Evolutionary conservation across 2,888 invertebrate species (phyloP).

Genomic region (Nymphalis polychloros): DNA sequence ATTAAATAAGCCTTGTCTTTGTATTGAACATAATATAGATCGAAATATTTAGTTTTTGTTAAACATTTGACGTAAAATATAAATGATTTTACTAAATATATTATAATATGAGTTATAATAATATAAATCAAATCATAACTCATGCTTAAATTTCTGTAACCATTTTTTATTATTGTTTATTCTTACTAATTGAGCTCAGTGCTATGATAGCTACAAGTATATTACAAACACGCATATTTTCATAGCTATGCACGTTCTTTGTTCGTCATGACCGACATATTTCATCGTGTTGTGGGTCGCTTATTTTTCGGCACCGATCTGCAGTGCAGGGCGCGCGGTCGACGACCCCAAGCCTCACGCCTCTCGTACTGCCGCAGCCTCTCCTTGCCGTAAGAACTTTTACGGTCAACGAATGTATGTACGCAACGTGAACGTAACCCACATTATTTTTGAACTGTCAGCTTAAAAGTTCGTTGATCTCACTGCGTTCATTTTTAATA

Average conservation of each 20-base stretch:
- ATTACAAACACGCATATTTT: conserved; percentile 21
- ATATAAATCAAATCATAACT: not conserved
- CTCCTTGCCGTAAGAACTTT: conserved; percentile 75
- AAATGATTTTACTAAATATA: not conserved
- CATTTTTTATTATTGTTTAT: not conserved
- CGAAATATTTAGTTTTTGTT: no score
- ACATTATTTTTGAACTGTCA: conserved; percentile 82
- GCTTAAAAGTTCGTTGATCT: conserved; percentile 77
- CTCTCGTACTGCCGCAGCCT: conserved; percentile 47
- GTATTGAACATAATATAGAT: no score
- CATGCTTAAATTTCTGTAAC: not conserved
- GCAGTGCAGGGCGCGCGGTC: conserved; percentile 68
- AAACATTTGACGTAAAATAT: no score
- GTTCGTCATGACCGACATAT: conserved; percentile 74
- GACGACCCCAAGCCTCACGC: conserved; percentile 50
- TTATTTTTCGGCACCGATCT: conserved; percentile 77
- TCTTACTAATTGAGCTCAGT: not conserved
- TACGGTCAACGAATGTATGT: conserved; percentile 78
- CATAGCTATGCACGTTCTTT: conserved; percentile 56
- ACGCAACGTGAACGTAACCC: conserved; percentile 80
- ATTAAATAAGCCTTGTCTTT: no score
- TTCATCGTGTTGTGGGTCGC: conserved; percentile 71
- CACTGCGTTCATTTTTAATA: conserved; percentile 71
- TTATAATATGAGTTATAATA: conserved; percentile 11
- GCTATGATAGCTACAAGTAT: conserved; percentile 5